These are phyloP conservation scores for Oxygymnocypris stewartii DNA, from an alignment of 2,113 vertebrate genomes.

Conservation along the genomic window DNA sequence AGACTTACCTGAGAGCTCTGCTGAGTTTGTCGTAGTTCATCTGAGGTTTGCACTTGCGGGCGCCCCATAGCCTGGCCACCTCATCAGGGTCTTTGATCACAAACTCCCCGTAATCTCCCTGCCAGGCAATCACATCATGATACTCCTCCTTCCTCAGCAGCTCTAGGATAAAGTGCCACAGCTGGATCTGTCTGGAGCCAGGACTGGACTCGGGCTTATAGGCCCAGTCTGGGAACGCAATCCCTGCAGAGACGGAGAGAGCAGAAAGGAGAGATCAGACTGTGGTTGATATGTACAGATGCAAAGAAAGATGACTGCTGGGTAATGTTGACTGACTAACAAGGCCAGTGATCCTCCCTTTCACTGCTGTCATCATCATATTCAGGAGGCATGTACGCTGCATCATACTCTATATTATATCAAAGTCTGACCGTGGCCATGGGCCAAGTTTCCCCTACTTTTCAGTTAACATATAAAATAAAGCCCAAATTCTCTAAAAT, in stretches of 20 bases:
- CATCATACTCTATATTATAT: background rate
- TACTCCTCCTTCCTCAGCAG: constrained; percentile 87
- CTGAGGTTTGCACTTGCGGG: constrained; percentile 89
- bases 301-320: background rate
- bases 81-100: constrained; percentile 91
- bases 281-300: background rate
- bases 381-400: background rate
- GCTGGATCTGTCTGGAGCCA: constrained; percentile 88
- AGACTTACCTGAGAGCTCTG: constrained; percentile 78
- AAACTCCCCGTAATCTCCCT: constrained; percentile 90
- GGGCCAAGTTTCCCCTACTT: background rate
- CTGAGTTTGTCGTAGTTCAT: constrained; percentile 93
- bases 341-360: background rate
- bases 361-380: background rate
- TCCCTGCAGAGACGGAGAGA: constrained; percentile 69
- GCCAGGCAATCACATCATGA: constrained; percentile 92
- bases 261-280: constrained; percentile 1
- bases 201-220: constrained; percentile 90
- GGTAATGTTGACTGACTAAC: background rate
- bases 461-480: background rate
- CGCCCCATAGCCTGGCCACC: constrained; percentile 87
- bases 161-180: constrained; percentile 92
- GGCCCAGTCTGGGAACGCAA: constrained; percentile 90
- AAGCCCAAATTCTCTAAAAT: background rate
- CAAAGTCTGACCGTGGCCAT: background rate